Percentiles rank a stretch among this genome's conserved stretches.
These are phyloP conservation scores for Elephas maximus DNA, from an alignment of 2,113 vertebrate genomes.

Conservation along the genomic window DNA sequence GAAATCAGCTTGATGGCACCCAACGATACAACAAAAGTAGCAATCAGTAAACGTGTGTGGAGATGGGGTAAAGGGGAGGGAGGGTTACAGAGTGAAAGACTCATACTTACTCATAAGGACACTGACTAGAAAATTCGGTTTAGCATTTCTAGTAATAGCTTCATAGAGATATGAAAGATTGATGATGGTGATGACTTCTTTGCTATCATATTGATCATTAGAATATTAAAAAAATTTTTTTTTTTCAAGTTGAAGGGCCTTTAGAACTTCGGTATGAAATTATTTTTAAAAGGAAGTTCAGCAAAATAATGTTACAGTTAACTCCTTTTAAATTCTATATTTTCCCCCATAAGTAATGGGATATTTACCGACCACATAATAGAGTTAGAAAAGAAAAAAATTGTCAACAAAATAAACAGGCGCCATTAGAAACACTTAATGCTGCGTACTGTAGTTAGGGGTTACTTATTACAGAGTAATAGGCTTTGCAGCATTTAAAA, in stretches of 20 bases:
- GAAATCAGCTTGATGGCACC: background rate
- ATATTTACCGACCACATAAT: background rate
- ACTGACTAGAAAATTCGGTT: background rate
- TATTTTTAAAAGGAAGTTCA: constrained; percentile 33
- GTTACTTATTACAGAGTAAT: constrained; percentile 45
- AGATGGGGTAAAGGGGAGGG: background rate
- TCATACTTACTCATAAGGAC: background rate
- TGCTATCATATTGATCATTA: background rate
- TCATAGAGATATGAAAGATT: constrained; percentile 59
- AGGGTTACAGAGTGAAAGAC: background rate
- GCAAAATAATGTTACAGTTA: background rate
- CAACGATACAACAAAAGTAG: too few relatives aligned
- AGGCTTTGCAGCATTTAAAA: constrained; percentile 3
- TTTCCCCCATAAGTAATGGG: background rate
- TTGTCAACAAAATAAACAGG: background rate
- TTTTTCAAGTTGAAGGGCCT: constrained; percentile 50
- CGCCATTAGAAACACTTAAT: background rate
- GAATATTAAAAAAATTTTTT: background rate
- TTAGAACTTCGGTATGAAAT: constrained; percentile 19
- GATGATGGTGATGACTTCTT: background rate
- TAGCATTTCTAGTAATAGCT: constrained; percentile 59
- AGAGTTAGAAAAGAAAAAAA: constrained; percentile 47
- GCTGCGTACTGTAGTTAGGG: background rate
- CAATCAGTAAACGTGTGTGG: background rate
- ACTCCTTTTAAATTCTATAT: background rate